Base-by-base conservation (phyloP, 2,113 vertebrate species). In the Anhinga anhinga region DNA sequence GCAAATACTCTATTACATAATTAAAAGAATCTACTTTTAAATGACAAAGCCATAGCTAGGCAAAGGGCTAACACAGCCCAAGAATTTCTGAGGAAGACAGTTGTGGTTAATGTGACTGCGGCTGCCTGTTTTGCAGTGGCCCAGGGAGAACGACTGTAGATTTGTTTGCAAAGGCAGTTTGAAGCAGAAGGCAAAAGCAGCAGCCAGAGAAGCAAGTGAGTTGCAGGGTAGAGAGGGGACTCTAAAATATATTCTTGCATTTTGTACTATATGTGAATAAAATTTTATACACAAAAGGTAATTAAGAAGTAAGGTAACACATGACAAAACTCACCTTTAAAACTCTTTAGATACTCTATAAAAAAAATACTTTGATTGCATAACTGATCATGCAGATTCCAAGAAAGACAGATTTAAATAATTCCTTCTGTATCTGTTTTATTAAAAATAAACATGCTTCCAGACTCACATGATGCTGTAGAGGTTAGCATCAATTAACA, bases 71-170 rank as follows among this genome's bases (percentile, higher is more conserved):
- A 52, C 17, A 42, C 8, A 78, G 18, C 38, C 17, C 0, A 3
- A 76, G 5, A 36, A 30, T 50, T 91, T 63, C 62, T 10, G 13
- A 76, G 42, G 27, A 22, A 79, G 23, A 15, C 5, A n/a, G 34
- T 19, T 16, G 13, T 19, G 23, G 34, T 21, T 82, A 70, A n/a
- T 58, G 29, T 72, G 30, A 15, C 56, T 74, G 7, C 0, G 2
- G 16, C n/a, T 79, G 15, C 30, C 45, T 40, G 9, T 5, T 76
- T 40, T 82, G 27, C 76, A 66, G 40, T 13, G 9, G 12, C 9
- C 11, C 11, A 21, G 9, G 8, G n/a, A 65, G 13, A 90, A n/a
- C 0, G 0, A 47, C 17, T 34, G 15, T 13, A 79, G 11, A 12
- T 36, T 70, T 86, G 13, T 34, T 49, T 59, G 65, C 50, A 80